A percentile compares a stretch with the other conserved stretches of the same genome.
These are phyloP conservation scores for Caenorhabditis wallacei DNA, from an alignment of 2,888 invertebrate genomes.

Conservation along the genomic window DNA sequence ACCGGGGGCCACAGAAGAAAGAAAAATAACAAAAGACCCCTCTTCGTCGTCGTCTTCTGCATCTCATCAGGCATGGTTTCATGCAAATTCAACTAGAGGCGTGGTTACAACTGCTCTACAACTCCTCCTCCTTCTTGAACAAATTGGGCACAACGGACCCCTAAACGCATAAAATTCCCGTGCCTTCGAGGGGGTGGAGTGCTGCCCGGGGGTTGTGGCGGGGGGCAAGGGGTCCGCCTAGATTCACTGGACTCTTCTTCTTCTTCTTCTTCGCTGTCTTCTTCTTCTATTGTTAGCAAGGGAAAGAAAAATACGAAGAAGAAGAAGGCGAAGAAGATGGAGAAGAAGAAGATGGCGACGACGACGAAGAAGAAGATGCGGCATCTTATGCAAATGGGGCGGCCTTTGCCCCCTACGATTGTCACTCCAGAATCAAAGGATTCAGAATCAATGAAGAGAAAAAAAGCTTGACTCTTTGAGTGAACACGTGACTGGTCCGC, in stretches of 20 bases:
- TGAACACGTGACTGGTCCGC: conserved; percentile 36
- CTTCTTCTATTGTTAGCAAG: conserved; percentile 57
- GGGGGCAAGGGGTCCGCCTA: conserved; percentile 52
- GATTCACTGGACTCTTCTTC: conserved; percentile 54
- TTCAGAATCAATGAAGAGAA: conserved; percentile 39
- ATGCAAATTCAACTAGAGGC: conserved; percentile 60
- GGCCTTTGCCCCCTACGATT: conserved; percentile 57
- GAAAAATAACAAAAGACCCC: conserved; percentile 26
- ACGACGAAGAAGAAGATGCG: conserved; percentile 45
- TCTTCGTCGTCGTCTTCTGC: neutral
- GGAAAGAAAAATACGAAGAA: conserved; percentile 16
- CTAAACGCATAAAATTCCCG: conserved; percentile 63
- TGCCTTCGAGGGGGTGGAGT: conserved; percentile 47
- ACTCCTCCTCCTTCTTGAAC: conserved; percentile 30
- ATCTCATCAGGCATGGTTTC: conserved; percentile 51
- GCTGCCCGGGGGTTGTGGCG: conserved; percentile 48
- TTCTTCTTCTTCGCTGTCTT: conserved; percentile 20
- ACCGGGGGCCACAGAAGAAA: conserved; percentile 6
- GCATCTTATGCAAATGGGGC: conserved; percentile 60
- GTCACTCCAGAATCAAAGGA: conserved; percentile 35
- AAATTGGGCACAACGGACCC: conserved; percentile 60
- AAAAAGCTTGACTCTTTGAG: conserved; percentile 2
- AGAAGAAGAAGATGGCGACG: conserved; percentile 35
- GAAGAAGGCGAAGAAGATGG: conserved; percentile 27
- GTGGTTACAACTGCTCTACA: conserved; percentile 28